Conservation (phyloP, 2,113 vertebrate species). For the Drymodes brunneopygia region DNA sequence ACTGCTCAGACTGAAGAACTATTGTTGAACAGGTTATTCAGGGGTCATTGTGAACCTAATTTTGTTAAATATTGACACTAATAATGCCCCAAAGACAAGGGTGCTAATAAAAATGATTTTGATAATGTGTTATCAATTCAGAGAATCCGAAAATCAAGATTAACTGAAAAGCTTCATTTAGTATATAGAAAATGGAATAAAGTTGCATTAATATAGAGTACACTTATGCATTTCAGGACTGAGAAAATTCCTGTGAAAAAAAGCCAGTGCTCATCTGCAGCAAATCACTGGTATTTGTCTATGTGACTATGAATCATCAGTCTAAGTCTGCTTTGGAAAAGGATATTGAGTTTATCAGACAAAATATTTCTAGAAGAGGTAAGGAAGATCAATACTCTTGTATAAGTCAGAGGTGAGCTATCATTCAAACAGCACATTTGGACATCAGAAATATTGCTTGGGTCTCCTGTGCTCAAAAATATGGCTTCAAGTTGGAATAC, state of each 20-base stretch:
- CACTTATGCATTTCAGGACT: neutral
- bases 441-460: neutral
- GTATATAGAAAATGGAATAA: neutral
- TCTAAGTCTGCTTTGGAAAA: neutral
- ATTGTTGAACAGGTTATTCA: neutral
- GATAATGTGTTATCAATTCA: neutral
- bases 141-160: neutral
- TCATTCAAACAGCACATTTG: neutral
- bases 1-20: neutral
- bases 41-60: neutral
- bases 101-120: neutral
- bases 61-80: neutral
- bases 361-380: neutral
- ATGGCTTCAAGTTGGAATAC: neutral
- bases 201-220: neutral
- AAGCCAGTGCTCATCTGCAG: neutral
- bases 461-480: neutral
- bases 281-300: neutral
- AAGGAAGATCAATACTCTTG: constrained; percentile 4
- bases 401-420: neutral
- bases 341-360: neutral
- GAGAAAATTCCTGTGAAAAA: neutral
- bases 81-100: neutral
- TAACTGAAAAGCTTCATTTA: neutral
- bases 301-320: neutral